Evolutionary conservation across 2,113 vertebrate genomes (phyloP).

Genomic region (Tupaia chinensis): DNA sequence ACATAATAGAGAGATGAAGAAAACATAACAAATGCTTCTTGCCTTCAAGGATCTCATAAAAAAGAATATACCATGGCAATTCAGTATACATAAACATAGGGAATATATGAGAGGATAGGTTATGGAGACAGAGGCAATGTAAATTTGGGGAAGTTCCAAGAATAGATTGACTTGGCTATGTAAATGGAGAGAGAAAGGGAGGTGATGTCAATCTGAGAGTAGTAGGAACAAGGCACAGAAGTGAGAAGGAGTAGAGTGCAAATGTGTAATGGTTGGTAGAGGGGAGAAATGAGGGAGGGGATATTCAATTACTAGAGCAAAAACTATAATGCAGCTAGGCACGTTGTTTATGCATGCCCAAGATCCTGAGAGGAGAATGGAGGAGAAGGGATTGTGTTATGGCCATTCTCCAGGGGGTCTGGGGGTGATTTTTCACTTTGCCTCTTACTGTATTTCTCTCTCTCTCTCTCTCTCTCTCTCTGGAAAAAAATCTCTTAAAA

Average conservation of each 20-base stretch:
- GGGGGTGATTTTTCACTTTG: too few species aligned
- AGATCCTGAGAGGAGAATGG: too few species aligned
- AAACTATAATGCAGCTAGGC: not conserved
- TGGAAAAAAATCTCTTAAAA: too few species aligned
- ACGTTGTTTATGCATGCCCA: too few species aligned
- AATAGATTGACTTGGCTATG: conserved; percentile 10
- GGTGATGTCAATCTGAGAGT: not conserved
- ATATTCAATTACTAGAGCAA: not conserved
- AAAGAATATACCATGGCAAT: not conserved
- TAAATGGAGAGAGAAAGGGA: conserved; percentile 19
- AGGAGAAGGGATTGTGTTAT: too few species aligned
- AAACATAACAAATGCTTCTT: conserved; percentile 40
- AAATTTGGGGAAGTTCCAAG: conserved; percentile 23
- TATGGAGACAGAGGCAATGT: not conserved
- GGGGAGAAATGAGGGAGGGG: not conserved
- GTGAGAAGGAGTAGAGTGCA: conserved; percentile 25
- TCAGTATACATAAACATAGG: not conserved
- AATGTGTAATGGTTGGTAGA: conserved; percentile 2
- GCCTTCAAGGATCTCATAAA: conserved; percentile 1
- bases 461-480: too few species aligned
- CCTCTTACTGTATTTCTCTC: too few species aligned
- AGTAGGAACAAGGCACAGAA: conserved; percentile 6
- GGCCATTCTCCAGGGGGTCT: too few species aligned
- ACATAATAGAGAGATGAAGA: not conserved
- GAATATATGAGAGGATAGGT: not conserved